Evolutionary conservation across 2,113 vertebrate species (phyloP), one percentile per base, ranked within the genome.

Genomic region (Pedetes capensis): DNA sequence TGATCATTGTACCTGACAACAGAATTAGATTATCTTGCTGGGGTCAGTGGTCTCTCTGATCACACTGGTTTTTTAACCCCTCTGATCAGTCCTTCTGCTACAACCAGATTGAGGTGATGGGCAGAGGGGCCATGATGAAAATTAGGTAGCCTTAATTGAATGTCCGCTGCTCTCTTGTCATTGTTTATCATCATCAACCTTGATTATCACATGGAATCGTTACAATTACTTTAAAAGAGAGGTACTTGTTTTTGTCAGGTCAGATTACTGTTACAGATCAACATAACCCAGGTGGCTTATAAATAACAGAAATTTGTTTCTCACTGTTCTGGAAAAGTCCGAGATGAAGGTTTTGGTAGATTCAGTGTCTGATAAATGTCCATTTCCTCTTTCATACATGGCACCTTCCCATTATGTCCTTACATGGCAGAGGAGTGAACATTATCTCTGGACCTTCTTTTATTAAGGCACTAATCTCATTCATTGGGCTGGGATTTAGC

Each of bases 141-240:
- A 37, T 6, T 5, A 57, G 32, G 29, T 49, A 5, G 5, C 16
- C 14, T n/a, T 32, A 3, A 14, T 2, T 37, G 2, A 25, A 5
- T 20, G 22, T 25, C 64, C 47, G 49, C 37, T 47, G 1, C 29
- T 47, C 3, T 10, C n/a, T n/a, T 39, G 29, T 47, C 12, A 27
- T 0, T 27, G 18, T 47, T 34, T 25, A 37, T 57, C 20, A 16
- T 27, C 12, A 18, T 79, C 25, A 39, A 78, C 37, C 1, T 1
- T 1, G 10, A 47, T 71, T 8, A n/a, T 37, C 32, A 12, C 49
- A n/a, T n/a, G 71, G 25, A 51, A 29, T 75, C 20, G 64, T 74
- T 7, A 39, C 22, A 37, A 12, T 4, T 20, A 14, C 18, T 37
- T 18, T 9, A 17, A 9, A 22, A 59, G 34, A 25, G 32, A 57